Base-by-base conservation (phyloP, 2,888 invertebrate genomes). In the Callosobruchus maculatus region DNA sequence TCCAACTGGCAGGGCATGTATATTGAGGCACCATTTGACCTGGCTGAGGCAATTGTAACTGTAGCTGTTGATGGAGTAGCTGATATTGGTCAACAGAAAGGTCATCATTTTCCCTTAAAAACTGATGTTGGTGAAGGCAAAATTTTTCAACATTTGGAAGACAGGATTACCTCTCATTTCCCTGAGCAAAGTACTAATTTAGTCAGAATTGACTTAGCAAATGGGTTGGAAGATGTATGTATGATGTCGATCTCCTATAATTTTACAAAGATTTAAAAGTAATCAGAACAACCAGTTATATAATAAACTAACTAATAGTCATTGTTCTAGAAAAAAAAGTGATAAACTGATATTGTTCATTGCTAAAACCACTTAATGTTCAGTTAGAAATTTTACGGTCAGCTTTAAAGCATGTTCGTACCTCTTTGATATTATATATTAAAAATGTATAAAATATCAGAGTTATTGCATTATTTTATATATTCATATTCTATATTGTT, bases 11-110 rank as follows among this genome's bases (percentile, higher is more conserved):
- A 89, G 79, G 94, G 93, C 20, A 85, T 95, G 78, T 89, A 88
- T 73, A 89, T 95, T 68, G 87, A 85, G 4, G 90, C 94, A 87
- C 94, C 94, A 0, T 95, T 95, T 81, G 88, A 90, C 75, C 89
- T 93, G 71, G 92, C 95, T n/a, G 92, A 93, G 85, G 92, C 91
- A 66, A 89, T 92, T 0, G 92, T 94, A 20, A 90, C 90, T 67
- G 87, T 95, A 18, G 90, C 91, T 71, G 88, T 95, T 70, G 93
- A 94, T 86, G 95, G 95, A 67, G 88, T 93, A 0, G 85, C 89
- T 21, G 88, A 87, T 78, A 87, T 91, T 74, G 89, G 89, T 22
- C 85, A 86, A 78, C 83, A 83, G 81, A 90, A 91, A 78, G 88
- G 89, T 9, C 89, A 89, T 78, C 88, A 86, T 76, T 93, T 88